Evolutionary conservation across 2,888 invertebrate genomes (phyloP), one percentile per base, ranked within the genome.

Genomic region (Spodoptera exigua): DNA sequence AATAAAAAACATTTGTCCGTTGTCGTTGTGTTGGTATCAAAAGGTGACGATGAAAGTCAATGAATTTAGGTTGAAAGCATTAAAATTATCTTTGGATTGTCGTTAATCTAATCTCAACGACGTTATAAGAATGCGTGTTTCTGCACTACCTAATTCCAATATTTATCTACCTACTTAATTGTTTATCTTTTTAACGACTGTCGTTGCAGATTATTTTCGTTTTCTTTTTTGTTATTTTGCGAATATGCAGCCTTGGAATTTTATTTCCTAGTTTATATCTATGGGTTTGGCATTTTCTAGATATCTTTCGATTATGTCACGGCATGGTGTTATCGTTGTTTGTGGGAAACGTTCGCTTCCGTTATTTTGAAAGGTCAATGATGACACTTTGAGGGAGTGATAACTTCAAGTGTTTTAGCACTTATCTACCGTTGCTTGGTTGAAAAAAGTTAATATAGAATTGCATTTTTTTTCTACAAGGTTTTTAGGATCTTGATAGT

Each of bases 91-190:
- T 55, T 48, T 55, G 2, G 14, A 27, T 49, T 43, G 66, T 77
- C 85, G 87, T 88, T 87, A 85, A 86, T 87, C 84, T 87, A 63
- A 89, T 89, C 86, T 45, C 16, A 35, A 34, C 40, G 61, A 66
- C 81, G 84, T 83, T 81, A 78, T 81, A 79, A 80, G 79, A 74
- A 68, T 68, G 48, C 65, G 61, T 44, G 56, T 63, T 34, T 27
- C 47, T 66, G 66, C 61, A 44, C 48, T 27, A 27, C 27, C 27
- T 63, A 61, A 55, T 49, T 54, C 36, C 16, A 18, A 46, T 36
- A 45, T 35, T 17, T 41, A 41, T 12, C 17, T 14, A 44, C 65
- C 41, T 41, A 44, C 43, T 35, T n/a, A 39, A 27, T 9, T 27
- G 27, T 27, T 70, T 68, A 71, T 59, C 48, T 40, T 14, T 44